Conservation (phyloP, 2,888 invertebrate species). For the Rapana venosa region DNA sequence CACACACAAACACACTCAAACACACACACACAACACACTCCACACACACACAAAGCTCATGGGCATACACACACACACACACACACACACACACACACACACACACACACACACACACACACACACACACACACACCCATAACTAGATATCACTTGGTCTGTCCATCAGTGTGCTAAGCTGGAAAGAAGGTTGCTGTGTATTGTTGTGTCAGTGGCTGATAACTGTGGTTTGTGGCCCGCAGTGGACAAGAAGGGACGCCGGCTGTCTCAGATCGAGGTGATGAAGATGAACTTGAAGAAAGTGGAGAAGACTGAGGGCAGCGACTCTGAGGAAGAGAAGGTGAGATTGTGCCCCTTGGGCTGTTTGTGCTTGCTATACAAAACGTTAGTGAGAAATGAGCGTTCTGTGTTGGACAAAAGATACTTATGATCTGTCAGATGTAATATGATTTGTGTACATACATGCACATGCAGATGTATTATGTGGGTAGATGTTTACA, state of each 20-base stretch:
- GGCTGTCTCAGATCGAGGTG: constrained; percentile 75
- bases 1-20: not conserved
- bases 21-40: not conserved
- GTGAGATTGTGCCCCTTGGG: constrained; percentile 50
- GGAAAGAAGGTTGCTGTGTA: too few relatives aligned
- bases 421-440: too few relatives aligned
- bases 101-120: constrained; percentile 10
- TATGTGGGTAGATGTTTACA: not conserved
- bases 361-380: too few relatives aligned
- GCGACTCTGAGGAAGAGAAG: constrained; percentile 71
- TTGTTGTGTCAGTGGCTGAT: not conserved
- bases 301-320: constrained; percentile 60
- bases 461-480: too few relatives aligned
- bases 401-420: too few relatives aligned
- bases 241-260: constrained; percentile 77
- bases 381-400: too few relatives aligned
- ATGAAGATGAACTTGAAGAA: constrained; percentile 73
- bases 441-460: too few relatives aligned
- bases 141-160: too few relatives aligned
- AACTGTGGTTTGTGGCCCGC: constrained; percentile 1
- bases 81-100: not conserved
- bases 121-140: not conserved
- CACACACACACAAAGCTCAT: not conserved
- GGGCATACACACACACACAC: not conserved
- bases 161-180: not conserved